Conservation (phyloP, 1,140 invertebrate species). For the Laupala kohalensis region DNA sequence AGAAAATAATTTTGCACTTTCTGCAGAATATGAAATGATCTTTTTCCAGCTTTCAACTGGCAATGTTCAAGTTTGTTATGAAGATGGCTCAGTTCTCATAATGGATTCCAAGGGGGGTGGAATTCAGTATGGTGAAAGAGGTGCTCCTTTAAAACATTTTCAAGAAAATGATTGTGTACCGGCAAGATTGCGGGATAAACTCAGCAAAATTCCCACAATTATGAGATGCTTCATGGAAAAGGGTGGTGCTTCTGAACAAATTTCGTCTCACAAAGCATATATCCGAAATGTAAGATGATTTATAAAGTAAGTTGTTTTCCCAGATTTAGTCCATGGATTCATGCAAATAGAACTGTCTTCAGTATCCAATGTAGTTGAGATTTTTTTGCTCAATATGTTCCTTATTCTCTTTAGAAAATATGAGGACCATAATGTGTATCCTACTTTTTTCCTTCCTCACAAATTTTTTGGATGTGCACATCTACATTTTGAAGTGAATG, state of each 20-base stretch:
- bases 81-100: neutral
- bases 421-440: too few relatives aligned
- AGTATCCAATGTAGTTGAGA: too few relatives aligned
- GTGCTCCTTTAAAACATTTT: neutral
- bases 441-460: too few relatives aligned
- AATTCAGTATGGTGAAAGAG: neutral
- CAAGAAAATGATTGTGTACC: neutral
- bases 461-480: too few relatives aligned
- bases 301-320: too few relatives aligned
- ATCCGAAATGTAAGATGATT: neutral
- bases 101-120: neutral
- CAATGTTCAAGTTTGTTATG: neutral
- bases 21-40: too few relatives aligned
- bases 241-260: neutral
- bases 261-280: neutral
- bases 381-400: too few relatives aligned
- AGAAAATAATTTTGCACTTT: too few relatives aligned
- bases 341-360: too few relatives aligned
- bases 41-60: constrained; percentile 3
- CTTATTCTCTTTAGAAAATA: too few relatives aligned
- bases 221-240: constrained; percentile 1
- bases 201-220: neutral
- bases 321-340: too few relatives aligned
- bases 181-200: neutral
- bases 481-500: too few relatives aligned